These are phyloP conservation scores for Hypotaenidia okinawae DNA, from an alignment of 2,797 vertebrate species.

Conservation along the genomic window DNA sequence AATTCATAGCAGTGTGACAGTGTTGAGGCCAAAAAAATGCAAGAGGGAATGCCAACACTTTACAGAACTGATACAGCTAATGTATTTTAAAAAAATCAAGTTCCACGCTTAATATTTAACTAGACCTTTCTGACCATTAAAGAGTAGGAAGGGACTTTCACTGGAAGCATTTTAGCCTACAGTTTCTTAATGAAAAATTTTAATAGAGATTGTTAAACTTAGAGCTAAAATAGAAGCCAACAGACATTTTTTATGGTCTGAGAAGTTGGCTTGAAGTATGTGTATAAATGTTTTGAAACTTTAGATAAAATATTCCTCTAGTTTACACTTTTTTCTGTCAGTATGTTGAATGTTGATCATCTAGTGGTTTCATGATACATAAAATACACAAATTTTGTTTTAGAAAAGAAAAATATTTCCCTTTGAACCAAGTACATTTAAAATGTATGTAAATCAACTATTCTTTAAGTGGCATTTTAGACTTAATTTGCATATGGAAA, in stretches of 20 bases:
- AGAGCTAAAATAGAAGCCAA: background rate
- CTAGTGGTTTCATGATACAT: background rate
- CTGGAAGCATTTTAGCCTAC: background rate
- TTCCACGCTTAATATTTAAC: background rate
- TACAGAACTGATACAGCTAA: background rate
- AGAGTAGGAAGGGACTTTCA: background rate
- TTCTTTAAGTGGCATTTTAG: background rate
- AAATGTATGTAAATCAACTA: background rate
- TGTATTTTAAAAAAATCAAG: background rate
- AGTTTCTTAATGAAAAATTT: background rate
- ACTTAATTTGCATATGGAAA: background rate
- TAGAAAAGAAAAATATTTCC: background rate
- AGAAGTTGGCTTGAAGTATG: background rate
- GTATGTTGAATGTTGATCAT: background rate
- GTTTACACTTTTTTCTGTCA: background rate
- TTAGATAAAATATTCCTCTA: background rate
- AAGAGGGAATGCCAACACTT: background rate
- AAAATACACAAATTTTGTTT: accelerated
- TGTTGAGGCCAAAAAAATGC: background rate
- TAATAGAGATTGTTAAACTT: background rate
- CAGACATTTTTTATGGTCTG: background rate
- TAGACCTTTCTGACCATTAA: background rate
- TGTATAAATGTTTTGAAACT: background rate
- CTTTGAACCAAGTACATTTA: background rate
- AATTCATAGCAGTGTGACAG: background rate